Percentiles rank a stretch among this genome's conserved stretches.
Conservation (phyloP, 1,140 invertebrate genomes). For the Rhagoletis zephyria region DNA sequence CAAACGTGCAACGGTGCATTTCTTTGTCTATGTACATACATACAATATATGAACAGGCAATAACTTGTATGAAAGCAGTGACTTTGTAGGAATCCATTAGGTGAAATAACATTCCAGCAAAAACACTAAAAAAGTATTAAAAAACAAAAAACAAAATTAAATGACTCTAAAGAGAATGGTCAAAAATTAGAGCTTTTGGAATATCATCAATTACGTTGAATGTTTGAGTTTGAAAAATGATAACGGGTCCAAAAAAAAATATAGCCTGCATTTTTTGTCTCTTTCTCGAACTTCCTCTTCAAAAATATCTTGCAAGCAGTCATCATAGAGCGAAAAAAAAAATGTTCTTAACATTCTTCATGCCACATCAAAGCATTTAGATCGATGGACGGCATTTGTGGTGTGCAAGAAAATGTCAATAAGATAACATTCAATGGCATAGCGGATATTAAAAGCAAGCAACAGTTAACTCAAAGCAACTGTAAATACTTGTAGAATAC, state of each 20-base stretch:
- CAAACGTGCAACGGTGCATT: slow-evolving; percentile 36
- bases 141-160: neutral
- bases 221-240: neutral
- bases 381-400: neutral
- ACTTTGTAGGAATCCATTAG: neutral
- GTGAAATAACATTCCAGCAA: neutral
- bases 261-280: neutral
- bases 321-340: neutral
- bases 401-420: neutral
- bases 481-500: neutral
- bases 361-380: neutral
- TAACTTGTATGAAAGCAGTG: neutral
- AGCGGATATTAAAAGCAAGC: slow-evolving; percentile 35
- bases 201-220: slow-evolving; percentile 35
- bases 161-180: neutral
- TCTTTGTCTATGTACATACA: neutral
- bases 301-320: too few species aligned
- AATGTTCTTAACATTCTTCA: too few species aligned
- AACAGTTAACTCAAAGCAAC: slow-evolving; percentile 30
- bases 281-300: too few species aligned
- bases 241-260: neutral
- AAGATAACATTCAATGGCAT: neutral
- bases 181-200: neutral
- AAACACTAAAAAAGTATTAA: neutral
- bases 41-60: neutral